phyloP scores from a whole-genome alignment of 2,888 invertebrate species.

The Thecophora atra region DNA sequence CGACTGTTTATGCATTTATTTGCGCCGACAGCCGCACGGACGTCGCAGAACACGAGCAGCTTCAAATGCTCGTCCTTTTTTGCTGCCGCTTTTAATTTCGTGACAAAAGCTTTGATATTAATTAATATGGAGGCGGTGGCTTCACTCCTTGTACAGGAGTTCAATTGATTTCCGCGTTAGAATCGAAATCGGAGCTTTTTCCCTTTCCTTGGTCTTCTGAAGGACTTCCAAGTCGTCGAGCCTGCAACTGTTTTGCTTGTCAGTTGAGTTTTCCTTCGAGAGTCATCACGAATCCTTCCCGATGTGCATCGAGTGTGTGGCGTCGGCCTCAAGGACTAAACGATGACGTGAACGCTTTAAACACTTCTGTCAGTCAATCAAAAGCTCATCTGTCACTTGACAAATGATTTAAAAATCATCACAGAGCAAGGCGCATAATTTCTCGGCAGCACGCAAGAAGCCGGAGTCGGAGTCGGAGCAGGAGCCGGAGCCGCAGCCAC shows the following conservation, averaged over 20 bases:
- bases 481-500: slow-evolving; percentile 7
- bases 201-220: too few species aligned
- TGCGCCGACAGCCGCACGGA: slow-evolving; percentile 32
- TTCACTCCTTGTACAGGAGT: too few species aligned
- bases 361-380: slow-evolving; percentile 55
- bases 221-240: too few species aligned
- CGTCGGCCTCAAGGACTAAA: slow-evolving; percentile 8
- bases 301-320: neutral
- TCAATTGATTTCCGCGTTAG: too few species aligned
- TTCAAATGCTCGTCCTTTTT: neutral
- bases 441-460: slow-evolving; percentile 31
- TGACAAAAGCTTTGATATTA: slow-evolving; percentile 9
- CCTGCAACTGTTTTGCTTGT: too few species aligned
- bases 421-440: slow-evolving; percentile 47
- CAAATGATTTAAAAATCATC: slow-evolving; percentile 61
- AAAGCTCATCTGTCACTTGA: slow-evolving; percentile 58
- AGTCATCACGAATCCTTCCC: too few species aligned
- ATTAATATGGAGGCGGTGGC: neutral
- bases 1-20: slow-evolving; percentile 53
- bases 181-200: too few species aligned
- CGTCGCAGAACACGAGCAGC: neutral
- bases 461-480: slow-evolving; percentile 27
- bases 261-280: too few species aligned
- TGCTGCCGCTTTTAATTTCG: slow-evolving; percentile 19
- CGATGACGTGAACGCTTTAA: slow-evolving; percentile 9